phyloP scores from a whole-genome alignment of 1,140 invertebrate species.

The Psix sp. region DNA sequence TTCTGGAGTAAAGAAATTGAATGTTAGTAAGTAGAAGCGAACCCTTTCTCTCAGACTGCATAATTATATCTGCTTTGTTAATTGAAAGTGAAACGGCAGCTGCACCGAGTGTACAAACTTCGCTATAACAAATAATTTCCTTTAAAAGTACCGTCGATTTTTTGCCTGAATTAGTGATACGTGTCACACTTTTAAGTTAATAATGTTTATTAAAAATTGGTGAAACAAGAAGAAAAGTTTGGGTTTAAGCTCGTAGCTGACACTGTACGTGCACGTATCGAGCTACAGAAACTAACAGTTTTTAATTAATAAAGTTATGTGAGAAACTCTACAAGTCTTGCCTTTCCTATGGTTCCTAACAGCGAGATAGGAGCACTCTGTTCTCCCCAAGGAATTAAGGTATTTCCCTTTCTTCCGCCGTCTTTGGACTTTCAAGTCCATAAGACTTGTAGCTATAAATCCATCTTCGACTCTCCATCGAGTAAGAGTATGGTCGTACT shows the following conservation, averaged over 20 bases:
- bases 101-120: too few relatives aligned
- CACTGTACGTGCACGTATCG: slow-evolving; percentile 61
- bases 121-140: too few relatives aligned
- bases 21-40: slow-evolving; percentile 29
- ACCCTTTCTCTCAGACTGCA: slow-evolving; percentile 11
- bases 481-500: slow-evolving; percentile 45
- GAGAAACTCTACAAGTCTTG: slow-evolving; percentile 72
- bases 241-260: slow-evolving; percentile 8
- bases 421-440: slow-evolving; percentile 45
- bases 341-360: slow-evolving; percentile 32
- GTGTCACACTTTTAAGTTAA: slow-evolving; percentile 19
- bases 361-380: slow-evolving; percentile 58
- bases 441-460: slow-evolving; percentile 60
- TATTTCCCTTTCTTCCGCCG: slow-evolving; percentile 61
- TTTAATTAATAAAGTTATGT: slow-evolving; percentile 77
- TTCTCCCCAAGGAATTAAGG: slow-evolving; percentile 67
- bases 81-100: slow-evolving; percentile 28
- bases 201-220: slow-evolving; percentile 38
- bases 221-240: slow-evolving; percentile 37
- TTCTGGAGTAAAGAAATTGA: slow-evolving; percentile 25
- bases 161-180: slow-evolving; percentile 20
- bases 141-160: too few relatives aligned
- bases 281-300: slow-evolving; percentile 72
- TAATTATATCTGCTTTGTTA: slow-evolving; percentile 40
- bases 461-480: slow-evolving; percentile 59